Percentiles rank a stretch among this genome's conserved stretches.
Evolutionary conservation across 2,797 vertebrate genomes (phyloP).

Genomic region (Florisuga fusca): DNA sequence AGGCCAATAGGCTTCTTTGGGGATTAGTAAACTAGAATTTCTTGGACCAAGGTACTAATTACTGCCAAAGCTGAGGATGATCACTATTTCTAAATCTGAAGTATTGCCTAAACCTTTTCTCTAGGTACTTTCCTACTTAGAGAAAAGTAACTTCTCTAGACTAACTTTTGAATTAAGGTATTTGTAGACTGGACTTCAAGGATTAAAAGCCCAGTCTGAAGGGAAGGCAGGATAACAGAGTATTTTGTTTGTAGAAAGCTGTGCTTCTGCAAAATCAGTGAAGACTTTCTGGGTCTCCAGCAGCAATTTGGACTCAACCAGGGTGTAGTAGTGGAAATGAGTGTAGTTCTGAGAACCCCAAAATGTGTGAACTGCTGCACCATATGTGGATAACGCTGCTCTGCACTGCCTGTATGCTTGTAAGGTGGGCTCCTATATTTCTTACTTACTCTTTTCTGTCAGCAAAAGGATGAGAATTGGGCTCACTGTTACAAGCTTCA

Average conservation of each 20-base stretch:
- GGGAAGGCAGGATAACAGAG: neutral
- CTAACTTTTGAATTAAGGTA: constrained; percentile 11
- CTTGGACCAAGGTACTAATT: constrained; percentile 54
- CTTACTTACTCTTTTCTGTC: neutral
- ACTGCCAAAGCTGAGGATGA: constrained; percentile 41
- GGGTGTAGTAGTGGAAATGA: neutral
- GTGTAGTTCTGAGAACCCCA: neutral
- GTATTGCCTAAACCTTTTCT: constrained; percentile 30
- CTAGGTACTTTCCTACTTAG: too few species aligned
- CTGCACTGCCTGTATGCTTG: neutral
- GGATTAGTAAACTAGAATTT: constrained; percentile 59
- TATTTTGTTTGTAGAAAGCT: neutral
- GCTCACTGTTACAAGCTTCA: neutral
- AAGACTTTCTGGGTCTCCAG: neutral
- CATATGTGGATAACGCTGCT: neutral
- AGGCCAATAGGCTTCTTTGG: constrained; percentile 44
- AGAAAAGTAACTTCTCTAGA: neutral
- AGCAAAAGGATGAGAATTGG: neutral
- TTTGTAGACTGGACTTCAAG: neutral
- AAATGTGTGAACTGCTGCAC: neutral
- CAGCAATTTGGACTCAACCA: neutral
- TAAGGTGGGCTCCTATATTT: neutral
- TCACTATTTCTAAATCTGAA: constrained; percentile 8
- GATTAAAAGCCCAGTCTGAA: neutral
- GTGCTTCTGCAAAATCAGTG: neutral